Conservation (phyloP, 2,797 vertebrate genomes). For the Orientallactaga sibirica region DNA sequence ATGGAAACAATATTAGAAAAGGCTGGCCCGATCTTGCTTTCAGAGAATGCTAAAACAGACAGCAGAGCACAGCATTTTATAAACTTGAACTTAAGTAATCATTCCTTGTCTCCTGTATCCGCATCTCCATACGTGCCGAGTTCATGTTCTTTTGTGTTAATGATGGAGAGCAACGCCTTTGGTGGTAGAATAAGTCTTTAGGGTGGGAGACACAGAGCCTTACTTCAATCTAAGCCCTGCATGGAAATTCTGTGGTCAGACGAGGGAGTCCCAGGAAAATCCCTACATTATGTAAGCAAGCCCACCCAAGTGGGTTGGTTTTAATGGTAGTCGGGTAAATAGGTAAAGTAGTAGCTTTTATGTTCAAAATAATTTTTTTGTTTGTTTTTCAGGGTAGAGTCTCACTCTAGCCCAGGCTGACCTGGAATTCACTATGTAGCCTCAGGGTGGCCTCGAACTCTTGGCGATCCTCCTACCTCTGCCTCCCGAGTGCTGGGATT, state of each 20-base stretch:
- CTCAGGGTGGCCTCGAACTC: too few species aligned
- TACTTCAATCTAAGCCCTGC: slow-evolving; percentile 56
- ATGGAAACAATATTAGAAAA: not conserved
- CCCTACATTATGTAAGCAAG: slow-evolving; percentile 64
- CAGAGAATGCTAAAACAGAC: not conserved
- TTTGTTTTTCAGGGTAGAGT: too few species aligned
- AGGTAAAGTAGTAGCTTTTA: not conserved
- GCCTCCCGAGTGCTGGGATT: too few species aligned
- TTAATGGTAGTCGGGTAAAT: not conserved
- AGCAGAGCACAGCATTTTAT: not conserved
- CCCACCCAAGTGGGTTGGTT: not conserved
- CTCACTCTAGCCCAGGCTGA: too few species aligned
- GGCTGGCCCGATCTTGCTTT: not conserved
- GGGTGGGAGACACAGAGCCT: slow-evolving; percentile 63
- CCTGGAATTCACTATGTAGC: too few species aligned
- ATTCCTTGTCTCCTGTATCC: slow-evolving; percentile 31
- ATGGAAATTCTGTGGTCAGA: slow-evolving; percentile 66
- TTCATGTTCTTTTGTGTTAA: slow-evolving; percentile 70
- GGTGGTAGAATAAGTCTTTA: slow-evolving; percentile 65
- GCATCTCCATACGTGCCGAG: slow-evolving; percentile 56
- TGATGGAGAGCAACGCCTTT: slow-evolving; percentile 68
- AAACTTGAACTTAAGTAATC: not conserved
- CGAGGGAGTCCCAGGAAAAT: slow-evolving; percentile 28
- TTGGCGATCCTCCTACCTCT: too few species aligned
- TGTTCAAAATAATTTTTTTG: not conserved